Percentiles rank a stretch among this genome's conserved stretches.
phyloP scores from a whole-genome alignment of 2,888 invertebrate species.

The Branchipolynoe longqiensis region DNA sequence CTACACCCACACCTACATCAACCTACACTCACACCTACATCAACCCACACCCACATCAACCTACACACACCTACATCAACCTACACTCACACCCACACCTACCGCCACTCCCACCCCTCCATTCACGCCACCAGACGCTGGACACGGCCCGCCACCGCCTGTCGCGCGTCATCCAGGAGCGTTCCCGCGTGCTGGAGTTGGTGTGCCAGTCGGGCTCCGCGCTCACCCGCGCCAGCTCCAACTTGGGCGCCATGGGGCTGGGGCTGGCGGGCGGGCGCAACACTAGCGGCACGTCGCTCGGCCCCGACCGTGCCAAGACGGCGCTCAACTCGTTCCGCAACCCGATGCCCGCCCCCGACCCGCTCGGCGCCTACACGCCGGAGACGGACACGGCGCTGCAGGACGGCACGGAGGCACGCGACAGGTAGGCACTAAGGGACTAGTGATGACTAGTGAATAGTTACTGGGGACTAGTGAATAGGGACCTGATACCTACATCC shows the following conservation, averaged over 20 bases:
- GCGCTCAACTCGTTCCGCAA: not conserved
- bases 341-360: slow-evolving; percentile 69
- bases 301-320: not conserved
- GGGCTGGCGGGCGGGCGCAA: slow-evolving; percentile 18
- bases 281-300: slow-evolving; percentile 14
- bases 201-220: slow-evolving; percentile 73
- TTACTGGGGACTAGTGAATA: too few species aligned
- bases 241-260: slow-evolving; percentile 19
- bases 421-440: too few species aligned
- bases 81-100: too few species aligned
- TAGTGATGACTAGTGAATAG: too few species aligned
- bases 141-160: slow-evolving; percentile 78
- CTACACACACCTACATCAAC: too few species aligned
- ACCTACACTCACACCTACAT: not conserved
- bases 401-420: slow-evolving; percentile 77
- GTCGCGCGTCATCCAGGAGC: slow-evolving; percentile 77
- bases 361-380: slow-evolving; percentile 79
- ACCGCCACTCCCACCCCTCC: too few species aligned
- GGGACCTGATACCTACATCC: too few species aligned
- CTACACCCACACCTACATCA: not conserved
- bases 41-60: not conserved
- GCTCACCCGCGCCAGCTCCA: not conserved
- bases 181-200: slow-evolving; percentile 80
- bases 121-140: slow-evolving; percentile 70
- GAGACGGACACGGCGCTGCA: slow-evolving; percentile 77